Conservation (phyloP, 1,140 invertebrate genomes). For the Ditylenchus dipsaci region DNA sequence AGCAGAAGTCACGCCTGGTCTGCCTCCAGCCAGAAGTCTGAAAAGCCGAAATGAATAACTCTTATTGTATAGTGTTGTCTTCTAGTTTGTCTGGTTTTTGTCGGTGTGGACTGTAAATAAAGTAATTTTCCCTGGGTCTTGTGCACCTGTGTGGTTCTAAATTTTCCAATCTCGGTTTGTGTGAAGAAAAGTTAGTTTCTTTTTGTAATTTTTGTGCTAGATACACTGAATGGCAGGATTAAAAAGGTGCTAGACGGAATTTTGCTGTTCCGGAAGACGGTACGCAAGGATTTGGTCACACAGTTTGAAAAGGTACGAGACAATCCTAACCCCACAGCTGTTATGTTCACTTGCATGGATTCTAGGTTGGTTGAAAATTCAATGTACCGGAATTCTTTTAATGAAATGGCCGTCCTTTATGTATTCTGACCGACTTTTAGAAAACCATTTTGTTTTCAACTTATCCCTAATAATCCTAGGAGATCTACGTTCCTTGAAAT, state of each 20-base stretch:
- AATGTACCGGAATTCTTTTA: too few species aligned
- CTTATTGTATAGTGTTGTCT: neutral
- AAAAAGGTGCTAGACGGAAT: slow-evolving; percentile 51
- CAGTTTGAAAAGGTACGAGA: slow-evolving; percentile 53
- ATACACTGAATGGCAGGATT: slow-evolving; percentile 28
- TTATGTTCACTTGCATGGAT: slow-evolving; percentile 95
- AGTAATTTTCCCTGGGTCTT: neutral
- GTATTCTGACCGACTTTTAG: neutral
- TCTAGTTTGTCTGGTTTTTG: neutral
- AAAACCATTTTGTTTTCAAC: too few species aligned
- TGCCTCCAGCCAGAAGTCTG: neutral
- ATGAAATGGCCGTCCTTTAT: too few species aligned
- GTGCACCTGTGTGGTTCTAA: too few species aligned
- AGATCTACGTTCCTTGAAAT: too few species aligned
- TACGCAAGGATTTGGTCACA: slow-evolving; percentile 52
- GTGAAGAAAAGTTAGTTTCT: too few species aligned
- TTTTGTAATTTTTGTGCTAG: neutral
- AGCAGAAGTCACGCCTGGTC: slow-evolving; percentile 42
- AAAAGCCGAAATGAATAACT: neutral
- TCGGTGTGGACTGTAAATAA: neutral
- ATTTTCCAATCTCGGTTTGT: too few species aligned
- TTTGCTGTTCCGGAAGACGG: slow-evolving; percentile 49
- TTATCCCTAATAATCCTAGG: neutral
- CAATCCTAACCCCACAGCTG: slow-evolving; percentile 77
- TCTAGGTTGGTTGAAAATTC: too few species aligned